phyloP scores from a whole-genome alignment of 2,113 vertebrate species.

The Miniopterus natalensis region DNA sequence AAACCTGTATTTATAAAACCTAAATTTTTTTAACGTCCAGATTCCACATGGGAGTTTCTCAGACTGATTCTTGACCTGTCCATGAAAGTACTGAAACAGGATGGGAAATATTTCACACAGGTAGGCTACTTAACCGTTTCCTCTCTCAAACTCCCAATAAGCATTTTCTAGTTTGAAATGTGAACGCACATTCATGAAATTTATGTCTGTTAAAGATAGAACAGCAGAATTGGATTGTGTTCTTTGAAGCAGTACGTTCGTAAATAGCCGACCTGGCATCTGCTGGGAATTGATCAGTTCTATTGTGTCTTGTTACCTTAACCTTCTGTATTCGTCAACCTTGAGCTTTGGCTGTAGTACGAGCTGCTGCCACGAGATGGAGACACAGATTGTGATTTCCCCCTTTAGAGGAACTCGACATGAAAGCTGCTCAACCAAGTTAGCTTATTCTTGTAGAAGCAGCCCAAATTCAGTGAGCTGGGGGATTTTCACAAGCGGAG shows the following conservation, averaged over 20 bases:
- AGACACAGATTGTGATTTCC: conserved; percentile 65
- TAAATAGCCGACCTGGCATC: not conserved
- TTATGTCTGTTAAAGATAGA: not conserved
- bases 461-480: not conserved
- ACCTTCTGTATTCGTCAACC: not conserved
- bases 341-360: conserved; percentile 60
- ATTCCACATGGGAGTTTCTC: conserved; percentile 99
- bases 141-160: not conserved
- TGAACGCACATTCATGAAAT: not conserved
- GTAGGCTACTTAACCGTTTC: conserved; percentile 82
- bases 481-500: not conserved
- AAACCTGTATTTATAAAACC: not conserved
- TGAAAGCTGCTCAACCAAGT: not conserved
- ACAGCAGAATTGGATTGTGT: not conserved
- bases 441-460: conserved; percentile 9
- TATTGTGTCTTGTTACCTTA: not conserved
- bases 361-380: conserved; percentile 82
- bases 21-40: conserved; percentile 85
- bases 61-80: conserved; percentile 98
- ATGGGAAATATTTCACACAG: conserved; percentile 99
- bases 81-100: conserved; percentile 96
- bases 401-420: not conserved
- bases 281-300: not conserved
- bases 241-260: not conserved
- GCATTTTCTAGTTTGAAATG: conserved; percentile 23